Evolutionary conservation across 2,113 vertebrate species (phyloP).

Genomic region (Phylloscopus trochilus): DNA sequence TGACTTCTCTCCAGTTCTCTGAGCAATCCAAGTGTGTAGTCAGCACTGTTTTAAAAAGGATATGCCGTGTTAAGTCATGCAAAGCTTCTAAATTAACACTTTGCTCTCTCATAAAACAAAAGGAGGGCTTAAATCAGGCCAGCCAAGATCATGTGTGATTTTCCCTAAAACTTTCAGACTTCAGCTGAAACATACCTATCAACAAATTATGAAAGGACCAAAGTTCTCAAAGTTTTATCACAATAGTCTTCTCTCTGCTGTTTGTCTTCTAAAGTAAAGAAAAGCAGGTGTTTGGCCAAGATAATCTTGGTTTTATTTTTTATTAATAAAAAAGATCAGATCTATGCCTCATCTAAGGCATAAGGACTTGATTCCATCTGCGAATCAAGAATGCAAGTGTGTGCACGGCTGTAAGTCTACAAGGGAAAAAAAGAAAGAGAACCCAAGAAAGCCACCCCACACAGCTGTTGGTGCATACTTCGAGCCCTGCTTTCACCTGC

Average conservation of each 20-base stretch:
- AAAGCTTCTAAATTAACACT: background rate
- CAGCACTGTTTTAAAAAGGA: background rate
- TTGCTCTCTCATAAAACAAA: background rate
- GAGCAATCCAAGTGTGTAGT: background rate
- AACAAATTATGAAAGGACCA: background rate
- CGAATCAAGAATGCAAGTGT: background rate
- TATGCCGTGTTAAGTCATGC: background rate
- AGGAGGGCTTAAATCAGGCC: background rate
- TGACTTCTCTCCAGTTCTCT: background rate
- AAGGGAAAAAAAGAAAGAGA: background rate
- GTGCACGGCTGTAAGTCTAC: background rate
- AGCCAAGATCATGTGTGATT: background rate
- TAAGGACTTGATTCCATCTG: background rate
- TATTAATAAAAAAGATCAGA: background rate
- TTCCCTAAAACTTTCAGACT: background rate
- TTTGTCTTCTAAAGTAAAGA: background rate
- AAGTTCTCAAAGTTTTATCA: background rate
- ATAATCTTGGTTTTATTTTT: background rate
- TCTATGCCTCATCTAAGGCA: background rate
- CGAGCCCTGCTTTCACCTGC: background rate
- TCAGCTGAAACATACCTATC: background rate
- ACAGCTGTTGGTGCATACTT: background rate
- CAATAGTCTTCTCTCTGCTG: background rate
- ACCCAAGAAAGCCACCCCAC: background rate
- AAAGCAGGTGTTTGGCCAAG: background rate